Percentiles rank a stretch among this genome's conserved stretches.
phyloP scores from a whole-genome alignment of 2,113 vertebrate genomes.

The Echinops telfairi region DNA sequence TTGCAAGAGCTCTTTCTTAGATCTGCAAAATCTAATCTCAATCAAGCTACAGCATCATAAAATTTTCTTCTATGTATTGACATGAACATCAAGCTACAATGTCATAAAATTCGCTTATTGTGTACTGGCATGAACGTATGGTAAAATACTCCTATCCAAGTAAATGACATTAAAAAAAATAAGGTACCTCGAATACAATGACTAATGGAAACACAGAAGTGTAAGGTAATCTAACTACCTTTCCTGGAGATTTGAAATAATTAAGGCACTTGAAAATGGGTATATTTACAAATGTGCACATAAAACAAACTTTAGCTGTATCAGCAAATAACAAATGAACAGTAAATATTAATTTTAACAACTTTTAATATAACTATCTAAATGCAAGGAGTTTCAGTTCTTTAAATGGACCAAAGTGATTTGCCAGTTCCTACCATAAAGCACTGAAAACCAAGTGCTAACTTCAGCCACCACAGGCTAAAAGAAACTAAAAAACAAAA shows the following conservation, averaged over 20 bases:
- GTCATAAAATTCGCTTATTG: constrained; percentile 38
- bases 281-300: constrained; percentile 78
- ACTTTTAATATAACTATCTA: constrained; percentile 70
- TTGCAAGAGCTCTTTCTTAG: constrained; percentile 51
- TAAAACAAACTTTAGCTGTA: constrained; percentile 78
- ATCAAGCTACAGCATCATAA: too few relatives aligned
- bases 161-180: too few relatives aligned
- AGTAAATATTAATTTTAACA: constrained; percentile 74
- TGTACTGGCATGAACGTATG: constrained; percentile 42
- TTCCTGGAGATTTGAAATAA: constrained; percentile 84
- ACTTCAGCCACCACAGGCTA: constrained; percentile 70
- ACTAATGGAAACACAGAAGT: constrained; percentile 81
- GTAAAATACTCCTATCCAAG: neutral
- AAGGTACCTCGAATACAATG: constrained; percentile 73
- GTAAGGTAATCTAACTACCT: constrained; percentile 83
- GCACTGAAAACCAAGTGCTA: constrained; percentile 73
- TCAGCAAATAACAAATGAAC: constrained; percentile 70
- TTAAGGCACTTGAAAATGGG: constrained; percentile 89
- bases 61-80: too few relatives aligned
- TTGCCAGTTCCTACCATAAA: constrained; percentile 61
- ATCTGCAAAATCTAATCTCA: constrained; percentile 43
- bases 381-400: constrained; percentile 69
- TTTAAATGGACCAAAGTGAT: constrained; percentile 63
- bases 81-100: constrained; percentile 25
- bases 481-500: constrained; percentile 45